Evolutionary conservation across 2,113 vertebrate genomes (phyloP).

Genomic region (Indicator indicator): DNA sequence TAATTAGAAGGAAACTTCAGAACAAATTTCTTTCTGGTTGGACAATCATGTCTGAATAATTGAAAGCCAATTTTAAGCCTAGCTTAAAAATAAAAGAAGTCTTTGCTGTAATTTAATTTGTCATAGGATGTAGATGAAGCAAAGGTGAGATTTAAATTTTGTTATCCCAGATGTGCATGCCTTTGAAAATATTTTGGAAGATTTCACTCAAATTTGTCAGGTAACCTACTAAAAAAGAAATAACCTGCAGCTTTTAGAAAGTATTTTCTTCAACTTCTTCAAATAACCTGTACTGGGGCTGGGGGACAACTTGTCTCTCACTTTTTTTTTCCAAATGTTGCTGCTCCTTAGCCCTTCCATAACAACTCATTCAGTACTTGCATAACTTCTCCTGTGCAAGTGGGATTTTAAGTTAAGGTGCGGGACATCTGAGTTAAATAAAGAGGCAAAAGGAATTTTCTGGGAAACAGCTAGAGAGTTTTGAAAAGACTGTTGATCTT

Average conservation of each 20-base stretch:
- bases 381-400: background rate
- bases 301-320: background rate
- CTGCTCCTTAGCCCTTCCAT: background rate
- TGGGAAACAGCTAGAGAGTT: background rate
- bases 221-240: background rate
- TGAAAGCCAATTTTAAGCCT: background rate
- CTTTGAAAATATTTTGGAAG: background rate
- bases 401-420: background rate
- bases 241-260: background rate
- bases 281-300: too few species aligned
- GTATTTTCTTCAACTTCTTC: background rate
- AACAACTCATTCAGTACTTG: background rate
- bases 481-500: background rate
- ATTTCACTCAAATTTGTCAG: background rate
- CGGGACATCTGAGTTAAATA: background rate
- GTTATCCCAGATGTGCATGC: background rate
- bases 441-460: background rate
- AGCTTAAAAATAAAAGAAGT: background rate
- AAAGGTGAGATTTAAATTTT: background rate
- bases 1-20: constrained; percentile 25
- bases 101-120: background rate
- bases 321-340: background rate
- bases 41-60: background rate
- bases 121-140: background rate
- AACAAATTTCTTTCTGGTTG: background rate